Evolutionary conservation across 2,888 invertebrate species (phyloP).

Genomic region (Exephanes ischioxanthus): DNA sequence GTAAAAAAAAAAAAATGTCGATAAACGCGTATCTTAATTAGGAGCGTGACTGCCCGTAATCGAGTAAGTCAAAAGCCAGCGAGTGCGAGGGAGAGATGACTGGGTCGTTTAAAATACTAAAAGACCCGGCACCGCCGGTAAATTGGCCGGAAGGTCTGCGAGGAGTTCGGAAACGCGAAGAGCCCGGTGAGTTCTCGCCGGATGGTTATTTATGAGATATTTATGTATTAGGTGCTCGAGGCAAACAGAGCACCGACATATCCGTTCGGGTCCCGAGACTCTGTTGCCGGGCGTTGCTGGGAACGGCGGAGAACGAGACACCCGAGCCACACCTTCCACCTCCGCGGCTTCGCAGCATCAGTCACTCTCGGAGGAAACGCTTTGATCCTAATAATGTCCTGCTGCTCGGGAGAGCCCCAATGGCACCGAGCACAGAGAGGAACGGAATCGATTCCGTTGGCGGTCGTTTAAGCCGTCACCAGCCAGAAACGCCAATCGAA

Average conservation of each 20-base stretch:
- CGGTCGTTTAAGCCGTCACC: slow-evolving; percentile 8
- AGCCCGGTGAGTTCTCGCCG: slow-evolving; percentile 52
- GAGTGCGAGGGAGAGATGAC: slow-evolving; percentile 52
- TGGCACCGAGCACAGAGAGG: neutral
- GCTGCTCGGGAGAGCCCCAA: slow-evolving; percentile 16
- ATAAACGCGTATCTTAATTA: slow-evolving; percentile 15
- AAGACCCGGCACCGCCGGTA: slow-evolving; percentile 20
- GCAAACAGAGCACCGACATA: slow-evolving; percentile 58
- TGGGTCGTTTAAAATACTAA: slow-evolving; percentile 23
- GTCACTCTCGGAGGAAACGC: slow-evolving; percentile 50
- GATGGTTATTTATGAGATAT: slow-evolving; percentile 80
- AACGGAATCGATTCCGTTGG: slow-evolving; percentile 25
- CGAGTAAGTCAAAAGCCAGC: slow-evolving; percentile 44
- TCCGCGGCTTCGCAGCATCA: slow-evolving; percentile 47
- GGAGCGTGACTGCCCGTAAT: slow-evolving; percentile 22
- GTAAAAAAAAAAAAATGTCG: neutral
- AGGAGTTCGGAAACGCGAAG: slow-evolving; percentile 55
- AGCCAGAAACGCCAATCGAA: neutral
- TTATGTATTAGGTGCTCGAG: slow-evolving; percentile 78
- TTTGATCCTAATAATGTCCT: slow-evolving; percentile 68
- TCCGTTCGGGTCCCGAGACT: slow-evolving; percentile 43
- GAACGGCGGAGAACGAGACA: slow-evolving; percentile 50
- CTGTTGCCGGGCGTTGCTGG: slow-evolving; percentile 25
- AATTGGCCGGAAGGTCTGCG: slow-evolving; percentile 54
- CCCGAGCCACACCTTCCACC: slow-evolving; percentile 68